phyloP scores from a whole-genome alignment of 2,113 vertebrate genomes.

The Tragelaphus scriptus region DNA sequence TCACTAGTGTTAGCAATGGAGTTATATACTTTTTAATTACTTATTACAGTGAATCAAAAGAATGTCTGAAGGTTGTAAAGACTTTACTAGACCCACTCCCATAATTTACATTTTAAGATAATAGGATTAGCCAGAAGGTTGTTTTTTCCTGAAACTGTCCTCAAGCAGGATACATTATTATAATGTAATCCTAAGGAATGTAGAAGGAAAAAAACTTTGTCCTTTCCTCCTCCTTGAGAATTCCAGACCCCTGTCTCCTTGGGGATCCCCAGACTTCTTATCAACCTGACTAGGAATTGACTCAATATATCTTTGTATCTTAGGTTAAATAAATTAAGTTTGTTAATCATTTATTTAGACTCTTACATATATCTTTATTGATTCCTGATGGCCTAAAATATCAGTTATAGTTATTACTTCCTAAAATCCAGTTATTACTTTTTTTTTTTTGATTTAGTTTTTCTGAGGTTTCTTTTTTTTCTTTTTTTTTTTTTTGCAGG shows the following conservation, averaged over 20 bases:
- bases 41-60: not conserved
- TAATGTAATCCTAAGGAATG: not conserved
- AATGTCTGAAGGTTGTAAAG: not conserved
- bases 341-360: no score
- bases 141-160: not conserved
- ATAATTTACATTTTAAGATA: not conserved
- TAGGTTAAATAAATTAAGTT: not conserved
- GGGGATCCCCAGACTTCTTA: not conserved
- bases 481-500: no score
- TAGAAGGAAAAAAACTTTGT: not conserved
- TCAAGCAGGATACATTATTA: not conserved
- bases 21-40: not conserved
- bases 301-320: not conserved
- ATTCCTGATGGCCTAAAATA: no score
- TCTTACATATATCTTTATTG: no score
- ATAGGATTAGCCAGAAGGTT: not conserved
- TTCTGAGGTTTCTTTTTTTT: no score
- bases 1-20: not conserved
- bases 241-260: not conserved
- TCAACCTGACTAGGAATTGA: not conserved
- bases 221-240: not conserved
- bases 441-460: no score
- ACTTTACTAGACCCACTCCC: not conserved
- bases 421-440: no score
- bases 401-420: no score